Conservation (phyloP, 2,888 invertebrate species). For the Amphipoea oculea region DNA sequence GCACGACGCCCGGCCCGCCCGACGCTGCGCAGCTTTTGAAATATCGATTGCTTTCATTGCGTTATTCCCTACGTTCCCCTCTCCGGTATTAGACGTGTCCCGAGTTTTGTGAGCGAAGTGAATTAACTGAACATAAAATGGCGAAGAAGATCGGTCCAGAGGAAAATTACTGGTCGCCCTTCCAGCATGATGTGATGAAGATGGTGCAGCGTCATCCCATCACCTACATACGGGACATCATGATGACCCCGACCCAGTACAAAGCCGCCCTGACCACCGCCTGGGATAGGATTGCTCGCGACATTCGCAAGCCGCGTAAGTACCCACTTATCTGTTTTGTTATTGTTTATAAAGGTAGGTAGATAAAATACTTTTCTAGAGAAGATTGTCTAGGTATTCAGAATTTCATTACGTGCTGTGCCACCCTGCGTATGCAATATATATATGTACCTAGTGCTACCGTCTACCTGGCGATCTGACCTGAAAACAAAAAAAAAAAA, state of each 20-base stretch:
- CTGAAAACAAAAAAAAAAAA: background rate
- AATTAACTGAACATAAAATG: conserved; percentile 27
- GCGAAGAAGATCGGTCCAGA: conserved; percentile 53
- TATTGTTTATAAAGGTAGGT: background rate
- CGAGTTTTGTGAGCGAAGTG: conserved; percentile 14
- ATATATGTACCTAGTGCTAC: background rate
- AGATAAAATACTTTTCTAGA: background rate
- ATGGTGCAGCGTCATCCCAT: conserved; percentile 57
- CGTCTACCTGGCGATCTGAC: background rate
- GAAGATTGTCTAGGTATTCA: background rate
- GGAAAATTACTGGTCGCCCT: conserved; percentile 45
- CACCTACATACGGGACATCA: conserved; percentile 46
- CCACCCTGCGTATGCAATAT: background rate
- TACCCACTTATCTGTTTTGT: conserved; percentile 9
- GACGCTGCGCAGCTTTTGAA: conserved; percentile 40
- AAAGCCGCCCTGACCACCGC: conserved; percentile 56
- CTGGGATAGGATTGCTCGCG: conserved; percentile 55
- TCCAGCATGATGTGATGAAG: conserved; percentile 46
- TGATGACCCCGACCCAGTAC: conserved; percentile 59
- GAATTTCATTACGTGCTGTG: background rate
- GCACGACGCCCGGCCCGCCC: conserved; percentile 20
- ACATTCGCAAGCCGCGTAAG: conserved; percentile 53
- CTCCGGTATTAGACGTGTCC: conserved; percentile 33
- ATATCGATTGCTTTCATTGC: conserved; percentile 45
- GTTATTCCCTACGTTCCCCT: conserved; percentile 22